These are phyloP conservation scores for Podarcis lilfordi DNA, from an alignment of 2,797 vertebrate species.

Conservation along the genomic window DNA sequence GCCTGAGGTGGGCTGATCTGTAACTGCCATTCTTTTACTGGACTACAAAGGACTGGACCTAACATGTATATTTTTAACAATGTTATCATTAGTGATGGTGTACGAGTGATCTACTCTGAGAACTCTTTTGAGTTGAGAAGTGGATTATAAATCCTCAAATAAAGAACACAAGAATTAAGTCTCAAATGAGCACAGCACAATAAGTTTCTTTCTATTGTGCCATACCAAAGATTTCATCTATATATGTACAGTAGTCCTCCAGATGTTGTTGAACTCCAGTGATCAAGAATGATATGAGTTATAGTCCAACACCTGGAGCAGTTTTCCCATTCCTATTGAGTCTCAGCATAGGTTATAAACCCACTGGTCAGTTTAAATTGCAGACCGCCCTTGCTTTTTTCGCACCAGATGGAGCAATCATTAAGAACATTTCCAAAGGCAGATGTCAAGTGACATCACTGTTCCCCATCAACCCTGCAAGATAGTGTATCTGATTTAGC, in stretches of 20 bases:
- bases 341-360: too few species aligned
- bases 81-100: neutral
- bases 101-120: neutral
- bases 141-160: neutral
- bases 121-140: neutral
- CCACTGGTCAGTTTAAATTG: too few species aligned
- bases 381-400: too few species aligned
- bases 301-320: neutral
- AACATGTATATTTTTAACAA: neutral
- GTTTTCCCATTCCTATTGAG: neutral
- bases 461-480: neutral
- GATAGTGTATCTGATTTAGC: neutral
- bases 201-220: neutral
- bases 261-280: too few species aligned
- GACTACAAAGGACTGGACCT: neutral
- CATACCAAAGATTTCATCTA: neutral
- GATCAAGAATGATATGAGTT: too few species aligned
- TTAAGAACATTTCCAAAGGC: neutral
- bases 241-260: neutral
- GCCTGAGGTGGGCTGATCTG: neutral
- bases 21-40: neutral
- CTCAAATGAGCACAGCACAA: neutral
- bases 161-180: neutral
- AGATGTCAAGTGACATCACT: neutral
- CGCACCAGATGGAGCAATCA: neutral